Evolutionary conservation across 2,113 vertebrate species (phyloP).

Genomic region (Hyperopisus bebe): DNA sequence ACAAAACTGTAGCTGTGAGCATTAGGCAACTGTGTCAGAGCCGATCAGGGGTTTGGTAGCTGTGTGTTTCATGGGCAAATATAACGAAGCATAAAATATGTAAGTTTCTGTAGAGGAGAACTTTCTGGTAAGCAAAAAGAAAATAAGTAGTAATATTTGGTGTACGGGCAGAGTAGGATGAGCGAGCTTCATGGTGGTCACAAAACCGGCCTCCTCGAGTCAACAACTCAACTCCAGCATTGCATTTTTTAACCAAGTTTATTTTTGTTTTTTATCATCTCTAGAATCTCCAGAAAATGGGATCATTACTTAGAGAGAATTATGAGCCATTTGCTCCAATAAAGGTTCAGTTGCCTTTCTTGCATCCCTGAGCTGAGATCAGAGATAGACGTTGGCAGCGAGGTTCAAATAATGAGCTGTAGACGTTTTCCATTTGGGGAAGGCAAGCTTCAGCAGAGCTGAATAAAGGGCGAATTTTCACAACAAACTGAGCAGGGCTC

Average conservation of each 20-base stretch:
- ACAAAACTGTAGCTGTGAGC: background rate
- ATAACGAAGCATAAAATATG: background rate
- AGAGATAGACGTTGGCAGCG: conserved; percentile 11
- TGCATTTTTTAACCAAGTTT: conserved; percentile 19
- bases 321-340: conserved; percentile 23
- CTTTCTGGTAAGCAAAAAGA: background rate
- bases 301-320: conserved; percentile 31
- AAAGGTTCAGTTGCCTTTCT: background rate
- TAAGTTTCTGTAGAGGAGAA: background rate
- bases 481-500: conserved; percentile 31
- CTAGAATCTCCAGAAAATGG: conserved; percentile 27
- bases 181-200: background rate
- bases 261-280: conserved; percentile 33
- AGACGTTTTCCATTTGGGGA: conserved; percentile 16
- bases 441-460: conserved; percentile 2
- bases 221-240: conserved; percentile 23
- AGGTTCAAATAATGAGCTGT: conserved; percentile 14
- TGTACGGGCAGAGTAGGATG: background rate
- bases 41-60: background rate
- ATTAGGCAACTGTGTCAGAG: background rate
- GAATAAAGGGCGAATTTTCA: conserved; percentile 38
- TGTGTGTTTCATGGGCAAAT: background rate
- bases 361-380: background rate
- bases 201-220: conserved; percentile 23
- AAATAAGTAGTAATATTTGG: background rate